Evolutionary conservation across 2,888 invertebrate genomes (phyloP).

Genomic region (Taenaris catops): DNA sequence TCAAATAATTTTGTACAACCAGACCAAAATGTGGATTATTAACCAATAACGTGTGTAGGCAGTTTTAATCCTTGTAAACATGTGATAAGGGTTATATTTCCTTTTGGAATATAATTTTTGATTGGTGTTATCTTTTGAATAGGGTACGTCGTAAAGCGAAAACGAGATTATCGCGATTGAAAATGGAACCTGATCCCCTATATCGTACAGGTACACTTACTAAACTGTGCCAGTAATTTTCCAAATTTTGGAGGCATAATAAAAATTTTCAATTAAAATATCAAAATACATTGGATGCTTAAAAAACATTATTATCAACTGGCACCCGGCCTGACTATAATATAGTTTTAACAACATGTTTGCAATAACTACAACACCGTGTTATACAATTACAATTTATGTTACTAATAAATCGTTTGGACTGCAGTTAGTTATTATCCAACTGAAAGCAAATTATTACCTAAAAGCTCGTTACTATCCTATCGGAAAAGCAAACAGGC

Average conservation of each 20-base stretch:
- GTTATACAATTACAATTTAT: no score
- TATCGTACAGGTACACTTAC: slow-evolving; percentile 21
- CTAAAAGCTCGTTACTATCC: no score
- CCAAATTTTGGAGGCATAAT: slow-evolving; percentile 11
- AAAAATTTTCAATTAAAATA: slow-evolving; percentile 21
- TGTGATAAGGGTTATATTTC: slow-evolving; percentile 12
- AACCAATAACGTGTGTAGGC: slow-evolving; percentile 1
- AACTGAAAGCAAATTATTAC: no score
- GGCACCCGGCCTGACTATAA: no score
- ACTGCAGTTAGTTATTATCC: no score
- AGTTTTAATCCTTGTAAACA: slow-evolving; percentile 13
- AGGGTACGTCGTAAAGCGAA: slow-evolving; percentile 25
- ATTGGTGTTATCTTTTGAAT: slow-evolving; percentile 13
- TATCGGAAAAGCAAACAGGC: no score
- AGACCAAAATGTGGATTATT: slow-evolving; percentile 8
- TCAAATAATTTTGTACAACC: slow-evolving; percentile 29
- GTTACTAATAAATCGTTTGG: no score
- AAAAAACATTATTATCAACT: no score
- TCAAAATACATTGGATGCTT: no score
- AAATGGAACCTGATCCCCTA: slow-evolving; percentile 28
- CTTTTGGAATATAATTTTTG: slow-evolving; percentile 2
- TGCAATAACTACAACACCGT: no score
- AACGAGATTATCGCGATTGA: slow-evolving; percentile 28
- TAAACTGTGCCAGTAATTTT: slow-evolving; percentile 22
- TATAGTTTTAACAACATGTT: no score